Evolutionary conservation across 2,113 vertebrate species (phyloP).

Genomic region (Cebus imitator): DNA sequence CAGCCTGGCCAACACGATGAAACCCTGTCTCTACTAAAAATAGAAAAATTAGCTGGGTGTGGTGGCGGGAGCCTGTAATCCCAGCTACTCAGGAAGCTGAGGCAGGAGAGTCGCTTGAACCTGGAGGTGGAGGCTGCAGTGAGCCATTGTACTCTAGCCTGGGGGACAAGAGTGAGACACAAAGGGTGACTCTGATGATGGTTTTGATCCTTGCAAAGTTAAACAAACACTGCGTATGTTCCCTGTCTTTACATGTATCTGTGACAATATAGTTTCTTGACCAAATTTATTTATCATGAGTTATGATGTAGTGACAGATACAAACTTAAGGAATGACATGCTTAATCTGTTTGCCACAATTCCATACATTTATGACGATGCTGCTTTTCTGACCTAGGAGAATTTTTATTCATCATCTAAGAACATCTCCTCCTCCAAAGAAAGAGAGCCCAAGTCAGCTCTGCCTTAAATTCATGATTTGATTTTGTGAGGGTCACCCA

Average conservation of each 20-base stretch:
- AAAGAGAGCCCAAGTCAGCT: neutral
- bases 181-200: neutral
- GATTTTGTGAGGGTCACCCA: neutral
- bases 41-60: no score
- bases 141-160: no score
- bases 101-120: no score
- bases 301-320: neutral
- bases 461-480: neutral
- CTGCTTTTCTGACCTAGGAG: neutral
- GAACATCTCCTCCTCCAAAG: neutral
- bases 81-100: no score
- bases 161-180: no score
- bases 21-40: no score
- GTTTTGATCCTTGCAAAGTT: neutral
- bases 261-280: neutral
- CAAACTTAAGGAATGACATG: neutral
- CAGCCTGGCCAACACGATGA: no score
- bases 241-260: neutral
- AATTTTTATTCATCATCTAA: neutral
- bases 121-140: no score
- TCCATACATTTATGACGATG: neutral
- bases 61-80: no score
- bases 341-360: no score
- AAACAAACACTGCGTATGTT: neutral
- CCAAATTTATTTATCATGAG: neutral